Base-by-base conservation (phyloP, 2,113 vertebrate genomes). In the Microcebus lehilahytsara region DNA sequence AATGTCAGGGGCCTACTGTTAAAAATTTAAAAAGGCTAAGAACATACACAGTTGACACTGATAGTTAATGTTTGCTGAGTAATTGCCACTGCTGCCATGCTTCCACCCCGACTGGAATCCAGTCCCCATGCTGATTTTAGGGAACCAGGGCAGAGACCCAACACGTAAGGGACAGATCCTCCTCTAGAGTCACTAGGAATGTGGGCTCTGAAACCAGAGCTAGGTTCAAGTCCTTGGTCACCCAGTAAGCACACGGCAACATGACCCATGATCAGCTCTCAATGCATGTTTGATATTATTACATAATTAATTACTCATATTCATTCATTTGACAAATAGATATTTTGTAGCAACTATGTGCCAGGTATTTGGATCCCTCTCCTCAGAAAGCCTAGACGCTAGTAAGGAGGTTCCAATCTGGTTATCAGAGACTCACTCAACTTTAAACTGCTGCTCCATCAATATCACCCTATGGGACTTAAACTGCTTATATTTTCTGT, bases 181-280 rank as follows among this genome's bases (percentile, higher is more conserved):
- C n/a, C 66, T 46, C 30, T 42, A 64, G 25, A 62, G 7, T 67
- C 46, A 42, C 51, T 34, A 62, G 32, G 27, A 60, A 89, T 49
- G 25, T 42, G 17, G 16, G 75, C 37, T 88, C 16, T 40, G 32
- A 85, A 51, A 23, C 2, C 64, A 90, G 9, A 78, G 72, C 67
- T 96, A 81, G 42, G 13, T 77, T 92, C 95, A 89, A 94, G 88
- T 94, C 91, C 96, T 96, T 92, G 37, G 74, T 90, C 77, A 98
- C 93, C 75, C 93, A 93, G 40, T 25, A 75, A 58, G n/a, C 71
- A 34, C 20, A 83, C 0, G 3, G n/a, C 56, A 64, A 90, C 11
- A 34, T 1, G 60, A 23, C 0, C 4, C 17, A 32, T 10, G 22
- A 69, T n/a, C 37, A 74, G n/a, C 23, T 79, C 17, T 49, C 20